phyloP scores from a whole-genome alignment of 2,797 vertebrate genomes.

The Sciurus vulgaris region DNA sequence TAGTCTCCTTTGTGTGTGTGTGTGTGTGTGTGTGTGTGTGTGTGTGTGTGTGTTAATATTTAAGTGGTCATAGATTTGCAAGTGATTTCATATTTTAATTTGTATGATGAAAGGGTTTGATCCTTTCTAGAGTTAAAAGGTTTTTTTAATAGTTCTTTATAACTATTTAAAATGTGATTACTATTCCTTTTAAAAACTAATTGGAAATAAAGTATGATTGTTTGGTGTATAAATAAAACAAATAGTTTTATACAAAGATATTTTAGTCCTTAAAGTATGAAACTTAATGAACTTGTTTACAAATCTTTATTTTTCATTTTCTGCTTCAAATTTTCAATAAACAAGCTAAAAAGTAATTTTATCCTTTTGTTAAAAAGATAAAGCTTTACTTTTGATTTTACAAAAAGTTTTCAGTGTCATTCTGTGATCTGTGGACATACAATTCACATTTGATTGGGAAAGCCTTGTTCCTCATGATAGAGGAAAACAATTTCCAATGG shows the following conservation, averaged over 20 bases:
- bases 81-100: background rate
- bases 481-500: background rate
- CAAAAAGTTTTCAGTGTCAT: slow-evolving; percentile 23
- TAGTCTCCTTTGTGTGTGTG: too few species aligned
- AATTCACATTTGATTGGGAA: slow-evolving; percentile 61
- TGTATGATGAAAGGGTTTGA: slow-evolving; percentile 33
- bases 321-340: slow-evolving; percentile 83
- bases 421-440: slow-evolving; percentile 51
- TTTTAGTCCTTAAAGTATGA: slow-evolving; percentile 75
- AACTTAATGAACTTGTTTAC: slow-evolving; percentile 71
- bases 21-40: background rate
- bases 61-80: slow-evolving; percentile 13
- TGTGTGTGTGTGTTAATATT: background rate
- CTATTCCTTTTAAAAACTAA: slow-evolving; percentile 66
- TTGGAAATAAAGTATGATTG: slow-evolving; percentile 52
- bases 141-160: slow-evolving; percentile 51
- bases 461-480: slow-evolving; percentile 48
- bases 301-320: slow-evolving; percentile 65
- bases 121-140: slow-evolving; percentile 52
- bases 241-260: slow-evolving; percentile 78
- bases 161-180: slow-evolving; percentile 67
- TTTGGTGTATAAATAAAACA: slow-evolving; percentile 67
- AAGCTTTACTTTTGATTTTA: slow-evolving; percentile 52
- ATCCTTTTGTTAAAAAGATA: slow-evolving; percentile 41
- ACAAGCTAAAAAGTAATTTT: slow-evolving; percentile 63